A percentile compares a stretch with the other conserved stretches of the same genome.
Conservation (phyloP, 2,888 invertebrate species). For the Eumerus sabulonum region DNA sequence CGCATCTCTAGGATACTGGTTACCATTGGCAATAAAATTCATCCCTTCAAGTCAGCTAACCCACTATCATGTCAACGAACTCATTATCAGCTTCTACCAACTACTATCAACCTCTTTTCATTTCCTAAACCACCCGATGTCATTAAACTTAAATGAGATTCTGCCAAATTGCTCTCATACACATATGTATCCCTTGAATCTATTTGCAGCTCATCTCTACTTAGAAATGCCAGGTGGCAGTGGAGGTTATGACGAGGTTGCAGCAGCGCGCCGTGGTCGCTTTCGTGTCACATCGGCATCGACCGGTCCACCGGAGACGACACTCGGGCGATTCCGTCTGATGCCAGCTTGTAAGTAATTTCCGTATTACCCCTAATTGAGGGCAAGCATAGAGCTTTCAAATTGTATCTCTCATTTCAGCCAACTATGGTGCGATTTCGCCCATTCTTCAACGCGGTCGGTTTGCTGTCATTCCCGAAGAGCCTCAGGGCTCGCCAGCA, state of each 20-base stretch:
- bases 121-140: too few species aligned
- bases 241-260: constrained; percentile 76
- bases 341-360: constrained; percentile 77
- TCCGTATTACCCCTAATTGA: not conserved
- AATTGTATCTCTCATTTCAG: constrained; percentile 70
- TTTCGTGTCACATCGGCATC: constrained; percentile 81
- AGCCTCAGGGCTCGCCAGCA: constrained; percentile 79
- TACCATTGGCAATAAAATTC: too few species aligned
- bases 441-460: constrained; percentile 78
- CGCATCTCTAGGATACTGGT: too few species aligned
- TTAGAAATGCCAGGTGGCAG: constrained; percentile 71
- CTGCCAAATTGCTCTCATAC: too few species aligned
- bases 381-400: not conserved
- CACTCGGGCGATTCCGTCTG: constrained; percentile 78
- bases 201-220: too few species aligned
- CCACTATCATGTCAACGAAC: too few species aligned
- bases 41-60: too few species aligned
- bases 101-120: too few species aligned
- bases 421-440: constrained; percentile 79
- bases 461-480: constrained; percentile 79
- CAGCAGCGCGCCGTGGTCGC: constrained; percentile 79
- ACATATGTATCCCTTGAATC: too few species aligned
- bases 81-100: too few species aligned
- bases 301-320: constrained; percentile 78
- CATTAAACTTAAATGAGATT: too few species aligned